A percentile compares a stretch with the other conserved stretches of the same genome.
phyloP scores from a whole-genome alignment of 2,797 vertebrate species.

The Chrysocyon brachyurus region DNA sequence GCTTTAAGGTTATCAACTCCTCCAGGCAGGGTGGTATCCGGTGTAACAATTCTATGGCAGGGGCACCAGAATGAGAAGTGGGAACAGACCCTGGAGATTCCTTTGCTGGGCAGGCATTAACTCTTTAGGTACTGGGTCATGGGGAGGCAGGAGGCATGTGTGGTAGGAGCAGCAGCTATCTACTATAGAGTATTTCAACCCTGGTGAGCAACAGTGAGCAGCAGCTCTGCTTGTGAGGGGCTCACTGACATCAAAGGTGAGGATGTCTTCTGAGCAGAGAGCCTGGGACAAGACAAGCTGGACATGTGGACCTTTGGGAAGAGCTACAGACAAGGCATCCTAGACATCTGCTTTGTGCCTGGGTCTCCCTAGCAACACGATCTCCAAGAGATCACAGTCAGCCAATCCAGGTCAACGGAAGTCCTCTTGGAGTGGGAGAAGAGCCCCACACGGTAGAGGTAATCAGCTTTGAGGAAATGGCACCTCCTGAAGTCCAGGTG shows the following conservation, averaged over 20 bases:
- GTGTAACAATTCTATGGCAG: no score
- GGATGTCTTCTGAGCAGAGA: background rate
- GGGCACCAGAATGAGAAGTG: background rate
- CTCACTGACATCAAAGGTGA: background rate
- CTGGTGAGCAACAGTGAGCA: background rate
- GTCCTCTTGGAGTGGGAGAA: background rate
- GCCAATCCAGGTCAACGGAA: background rate
- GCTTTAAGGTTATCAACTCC: background rate
- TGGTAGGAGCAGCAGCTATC: background rate
- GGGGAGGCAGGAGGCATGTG: accelerated
- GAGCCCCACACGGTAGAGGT: background rate
- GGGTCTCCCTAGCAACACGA: slow-evolving; percentile 27
- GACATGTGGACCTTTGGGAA: background rate
- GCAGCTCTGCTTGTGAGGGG: background rate
- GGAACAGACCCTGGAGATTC: background rate
- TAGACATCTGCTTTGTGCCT: background rate
- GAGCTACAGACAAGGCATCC: background rate
- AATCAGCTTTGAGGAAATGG: background rate
- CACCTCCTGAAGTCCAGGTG: background rate
- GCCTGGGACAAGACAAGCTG: background rate
- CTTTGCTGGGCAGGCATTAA: background rate
- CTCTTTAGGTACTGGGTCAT: background rate
- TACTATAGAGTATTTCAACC: background rate
- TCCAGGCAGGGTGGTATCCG: background rate
- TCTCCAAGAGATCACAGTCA: background rate